These are phyloP conservation scores for Sialia sialis DNA, from an alignment of 2,113 vertebrate genomes.

Conservation along the genomic window DNA sequence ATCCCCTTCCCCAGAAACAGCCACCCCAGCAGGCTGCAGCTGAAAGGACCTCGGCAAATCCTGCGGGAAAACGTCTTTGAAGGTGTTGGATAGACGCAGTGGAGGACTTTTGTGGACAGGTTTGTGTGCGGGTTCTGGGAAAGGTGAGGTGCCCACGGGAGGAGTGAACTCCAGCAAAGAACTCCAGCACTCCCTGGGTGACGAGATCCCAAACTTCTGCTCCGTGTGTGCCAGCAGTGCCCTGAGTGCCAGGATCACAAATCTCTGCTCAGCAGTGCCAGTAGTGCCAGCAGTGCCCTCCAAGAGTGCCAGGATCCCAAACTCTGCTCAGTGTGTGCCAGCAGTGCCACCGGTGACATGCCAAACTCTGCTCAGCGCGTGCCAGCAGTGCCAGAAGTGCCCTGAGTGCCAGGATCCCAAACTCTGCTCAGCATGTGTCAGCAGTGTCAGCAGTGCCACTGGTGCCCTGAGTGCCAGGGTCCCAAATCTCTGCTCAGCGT, in stretches of 20 bases:
- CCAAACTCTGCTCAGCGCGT: neutral
- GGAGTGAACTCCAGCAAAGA: neutral
- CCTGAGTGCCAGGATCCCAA: neutral
- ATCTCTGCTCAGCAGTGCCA: neutral
- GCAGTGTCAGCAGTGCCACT: no score
- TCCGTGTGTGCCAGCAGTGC: neutral
- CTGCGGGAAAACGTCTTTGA: constrained; percentile 62
- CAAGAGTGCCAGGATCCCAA: no score
- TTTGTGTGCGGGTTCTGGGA: neutral
- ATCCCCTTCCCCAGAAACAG: neutral
- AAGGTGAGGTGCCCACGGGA: fast-evolving
- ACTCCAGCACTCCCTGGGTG: neutral
- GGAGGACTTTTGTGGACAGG: fast-evolving
- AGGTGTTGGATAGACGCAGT: neutral
- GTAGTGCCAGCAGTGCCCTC: no score
- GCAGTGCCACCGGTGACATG: no score
- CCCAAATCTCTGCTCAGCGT: no score
- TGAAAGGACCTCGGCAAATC: constrained; percentile 33
- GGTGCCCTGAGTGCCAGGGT: no score
- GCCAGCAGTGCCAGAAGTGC: neutral
- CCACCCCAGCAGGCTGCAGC: constrained; percentile 64
- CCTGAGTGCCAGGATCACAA: neutral
- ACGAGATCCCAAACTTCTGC: neutral
- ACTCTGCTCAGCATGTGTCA: neutral
- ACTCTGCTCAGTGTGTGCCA: no score